Evolutionary conservation across 2,888 invertebrate species (phyloP).

Genomic region (Lepidochitona cinerea): DNA sequence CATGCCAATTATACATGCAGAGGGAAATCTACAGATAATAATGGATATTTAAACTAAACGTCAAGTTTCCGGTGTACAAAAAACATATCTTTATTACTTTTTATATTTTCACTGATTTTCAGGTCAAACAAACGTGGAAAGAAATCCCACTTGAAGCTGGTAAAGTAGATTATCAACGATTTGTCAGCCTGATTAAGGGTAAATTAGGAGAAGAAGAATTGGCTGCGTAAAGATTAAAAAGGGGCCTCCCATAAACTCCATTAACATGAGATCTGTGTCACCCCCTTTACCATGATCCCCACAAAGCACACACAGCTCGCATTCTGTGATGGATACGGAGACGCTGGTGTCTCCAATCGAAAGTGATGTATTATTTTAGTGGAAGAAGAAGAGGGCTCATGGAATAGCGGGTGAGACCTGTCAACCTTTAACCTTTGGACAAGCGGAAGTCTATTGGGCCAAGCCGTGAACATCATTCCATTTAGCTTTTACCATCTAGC

Average conservation of each 20-base stretch:
- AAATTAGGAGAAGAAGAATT: slow-evolving; percentile 70
- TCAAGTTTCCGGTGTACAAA: no score
- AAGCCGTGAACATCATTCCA: slow-evolving; percentile 6
- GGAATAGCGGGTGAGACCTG: background rate
- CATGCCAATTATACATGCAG: no score
- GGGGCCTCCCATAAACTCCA: background rate
- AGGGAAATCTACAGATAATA: no score
- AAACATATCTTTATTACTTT: no score
- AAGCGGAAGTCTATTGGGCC: slow-evolving; percentile 2
- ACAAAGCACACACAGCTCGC: no score
- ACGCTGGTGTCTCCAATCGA: no score
- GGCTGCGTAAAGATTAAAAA: background rate
- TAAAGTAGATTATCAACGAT: slow-evolving; percentile 73
- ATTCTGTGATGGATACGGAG: no score
- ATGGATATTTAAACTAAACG: no score
- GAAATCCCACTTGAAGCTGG: slow-evolving; percentile 72
- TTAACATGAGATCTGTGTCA: background rate
- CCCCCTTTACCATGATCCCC: background rate
- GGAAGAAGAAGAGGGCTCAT: background rate
- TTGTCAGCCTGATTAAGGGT: slow-evolving; percentile 73
- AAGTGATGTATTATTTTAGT: no score
- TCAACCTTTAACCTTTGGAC: background rate
- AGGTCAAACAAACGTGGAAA: slow-evolving; percentile 70
- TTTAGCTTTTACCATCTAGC: background rate
- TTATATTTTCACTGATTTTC: no score